Conservation (phyloP, 2,888 invertebrate genomes). For the Prosopocoilus inquinatus region DNA sequence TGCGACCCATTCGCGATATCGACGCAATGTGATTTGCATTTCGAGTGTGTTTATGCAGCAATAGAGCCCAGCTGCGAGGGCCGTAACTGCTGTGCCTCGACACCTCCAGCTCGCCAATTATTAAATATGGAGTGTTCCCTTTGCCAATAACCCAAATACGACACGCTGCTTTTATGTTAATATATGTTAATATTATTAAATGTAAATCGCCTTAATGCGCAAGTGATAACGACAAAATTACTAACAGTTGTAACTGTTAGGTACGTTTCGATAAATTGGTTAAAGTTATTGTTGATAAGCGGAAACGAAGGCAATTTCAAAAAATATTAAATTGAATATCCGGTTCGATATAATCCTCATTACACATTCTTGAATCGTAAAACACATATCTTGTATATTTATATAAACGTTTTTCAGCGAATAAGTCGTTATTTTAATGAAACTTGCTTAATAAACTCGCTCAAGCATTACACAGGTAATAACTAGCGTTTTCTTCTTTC, state of each 20-base stretch:
- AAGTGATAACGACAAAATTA: conserved; percentile 14
- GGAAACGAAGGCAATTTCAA: no score
- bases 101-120: conserved; percentile 41
- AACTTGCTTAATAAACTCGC: no score
- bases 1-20: conserved; percentile 21
- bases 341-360: no score
- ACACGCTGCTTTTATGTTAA: conserved; percentile 27
- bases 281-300: no score
- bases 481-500: no score
- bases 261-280: neutral
- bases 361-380: no score
- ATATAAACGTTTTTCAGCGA: no score
- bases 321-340: no score
- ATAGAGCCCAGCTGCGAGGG: conserved; percentile 41
- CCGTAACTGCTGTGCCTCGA: conserved; percentile 41
- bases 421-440: no score
- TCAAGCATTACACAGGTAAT: no score
- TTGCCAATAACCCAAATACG: conserved; percentile 27
- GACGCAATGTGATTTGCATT: conserved; percentile 39
- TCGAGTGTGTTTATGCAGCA: conserved; percentile 43
- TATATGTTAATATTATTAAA: conserved; percentile 29
- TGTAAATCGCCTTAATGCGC: conserved; percentile 22
- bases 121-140: conserved; percentile 37
- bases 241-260: conserved; percentile 17
- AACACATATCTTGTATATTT: no score